Percentiles rank a stretch among this genome's conserved stretches.
Conservation (phyloP, 2,797 vertebrate genomes). For the Orientallactaga sibirica region DNA sequence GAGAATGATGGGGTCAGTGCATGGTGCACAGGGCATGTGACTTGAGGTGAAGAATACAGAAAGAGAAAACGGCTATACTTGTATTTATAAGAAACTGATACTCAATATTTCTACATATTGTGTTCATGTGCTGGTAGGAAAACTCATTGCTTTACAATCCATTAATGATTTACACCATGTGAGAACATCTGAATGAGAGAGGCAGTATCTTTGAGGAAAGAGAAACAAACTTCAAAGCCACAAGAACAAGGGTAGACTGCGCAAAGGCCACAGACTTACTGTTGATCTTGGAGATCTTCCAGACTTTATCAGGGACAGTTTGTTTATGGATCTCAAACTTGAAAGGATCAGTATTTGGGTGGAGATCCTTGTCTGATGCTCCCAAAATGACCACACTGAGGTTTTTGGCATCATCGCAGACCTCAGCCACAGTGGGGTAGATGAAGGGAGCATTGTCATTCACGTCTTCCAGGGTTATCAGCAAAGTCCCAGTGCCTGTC, state of each 20-base stretch:
- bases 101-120: not conserved
- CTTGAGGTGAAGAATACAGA: not conserved
- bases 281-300: conserved; percentile 96
- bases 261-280: conserved; percentile 89
- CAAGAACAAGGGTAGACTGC: not conserved
- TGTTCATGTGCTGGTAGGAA: not conserved
- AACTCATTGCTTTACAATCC: not conserved
- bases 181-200: not conserved
- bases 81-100: not conserved
- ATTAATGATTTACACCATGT: not conserved
- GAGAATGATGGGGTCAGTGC: not conserved
- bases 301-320: conserved; percentile 94
- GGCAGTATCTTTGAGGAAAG: not conserved
- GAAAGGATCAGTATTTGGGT: conserved; percentile 96
- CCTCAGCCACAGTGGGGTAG: conserved; percentile 92
- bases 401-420: conserved; percentile 95
- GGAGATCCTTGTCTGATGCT: conserved; percentile 95
- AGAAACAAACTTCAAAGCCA: not conserved
- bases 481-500: conserved; percentile 95
- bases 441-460: conserved; percentile 97
- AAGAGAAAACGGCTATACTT: not conserved
- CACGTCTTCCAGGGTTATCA: conserved; percentile 95
- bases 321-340: conserved; percentile 96
- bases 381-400: conserved; percentile 94
- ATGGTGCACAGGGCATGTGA: no score